Evolutionary conservation across 1,140 invertebrate species (phyloP), one percentile per base, ranked within the genome.

Genomic region (Chionoecetes opilio): DNA sequence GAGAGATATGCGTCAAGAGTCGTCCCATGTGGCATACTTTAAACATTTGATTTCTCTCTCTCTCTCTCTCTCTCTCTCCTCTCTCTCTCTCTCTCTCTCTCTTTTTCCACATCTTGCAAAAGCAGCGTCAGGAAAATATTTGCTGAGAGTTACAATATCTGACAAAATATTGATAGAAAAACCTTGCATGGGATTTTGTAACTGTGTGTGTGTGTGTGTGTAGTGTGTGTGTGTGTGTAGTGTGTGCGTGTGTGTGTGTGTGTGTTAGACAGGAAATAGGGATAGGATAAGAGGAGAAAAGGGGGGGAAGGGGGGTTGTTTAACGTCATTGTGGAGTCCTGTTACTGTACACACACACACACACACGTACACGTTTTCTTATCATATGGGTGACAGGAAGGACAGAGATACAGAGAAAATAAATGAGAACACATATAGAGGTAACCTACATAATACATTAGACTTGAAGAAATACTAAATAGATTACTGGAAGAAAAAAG

Each of bases 201-300:
- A 75, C 63, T 21, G 63, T 75, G 63, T 75, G 63, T 75, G 53
- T 75, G 53, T 75, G 6, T 75, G 53, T 75, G 53, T 75, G 53
- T 75, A n/a, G 53, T 75, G 53, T 87, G 85, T 87, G 85, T 87
- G 85, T 87, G 85, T 86, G 85, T 87, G 37, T 37, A 32, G 85
- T 87, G 37, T 37, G 85, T 87, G 85, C 9, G 34, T 87, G 85
- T 87, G 37, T 38, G 85, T 37, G 85, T 87, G 37, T 87, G 86
- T 87, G 38, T n/a, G 82, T 17, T n/a, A 46, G 41, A 14, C 14
- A 46, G 41, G 41, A 46, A 14, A 14, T 5, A 46, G 41, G 41
- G 63, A 21, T 26, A 75, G 63, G 63, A 75, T n/a, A 26, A n/a
- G 63, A n/a, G n/a, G 63, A 8, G 63, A n/a, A n/a, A 17, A 53